Evolutionary conservation across 2,888 invertebrate genomes (phyloP).

Genomic region (Tenthredo mesomela): DNA sequence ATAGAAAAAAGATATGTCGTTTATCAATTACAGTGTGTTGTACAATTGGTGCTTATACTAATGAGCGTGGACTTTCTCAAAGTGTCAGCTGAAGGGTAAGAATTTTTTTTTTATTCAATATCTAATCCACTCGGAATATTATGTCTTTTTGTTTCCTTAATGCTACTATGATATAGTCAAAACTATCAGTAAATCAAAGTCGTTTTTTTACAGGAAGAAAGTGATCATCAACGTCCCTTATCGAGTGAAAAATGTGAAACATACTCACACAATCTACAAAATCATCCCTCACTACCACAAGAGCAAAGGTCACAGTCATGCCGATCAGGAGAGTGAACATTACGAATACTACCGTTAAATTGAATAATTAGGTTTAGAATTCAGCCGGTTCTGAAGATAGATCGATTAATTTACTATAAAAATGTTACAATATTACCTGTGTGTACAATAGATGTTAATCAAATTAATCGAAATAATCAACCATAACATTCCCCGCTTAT

Average conservation of each 20-base stretch:
- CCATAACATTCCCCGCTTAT: not conserved
- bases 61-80: conserved; percentile 19
- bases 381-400: not conserved
- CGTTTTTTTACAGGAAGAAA: conserved; percentile 80
- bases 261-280: conserved; percentile 87
- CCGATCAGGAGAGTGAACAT: conserved; percentile 48
- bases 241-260: conserved; percentile 85
- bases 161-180: not conserved
- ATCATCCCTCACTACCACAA: conserved; percentile 82
- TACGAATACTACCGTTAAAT: conserved; percentile 35
- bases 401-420: not conserved
- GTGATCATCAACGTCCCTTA: conserved; percentile 86
- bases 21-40: conserved; percentile 1
- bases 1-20: not conserved
- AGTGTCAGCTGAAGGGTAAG: conserved; percentile 59
- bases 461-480: not conserved
- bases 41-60: conserved; percentile 22
- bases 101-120: conserved; percentile 30
- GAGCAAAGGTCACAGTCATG: conserved; percentile 53
- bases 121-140: not conserved
- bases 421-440: not conserved
- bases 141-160: not conserved
- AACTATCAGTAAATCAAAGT: not conserved
- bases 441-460: not conserved
- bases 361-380: not conserved